Conservation (phyloP, 2,113 vertebrate genomes). For the Eurystomus gularis region DNA sequence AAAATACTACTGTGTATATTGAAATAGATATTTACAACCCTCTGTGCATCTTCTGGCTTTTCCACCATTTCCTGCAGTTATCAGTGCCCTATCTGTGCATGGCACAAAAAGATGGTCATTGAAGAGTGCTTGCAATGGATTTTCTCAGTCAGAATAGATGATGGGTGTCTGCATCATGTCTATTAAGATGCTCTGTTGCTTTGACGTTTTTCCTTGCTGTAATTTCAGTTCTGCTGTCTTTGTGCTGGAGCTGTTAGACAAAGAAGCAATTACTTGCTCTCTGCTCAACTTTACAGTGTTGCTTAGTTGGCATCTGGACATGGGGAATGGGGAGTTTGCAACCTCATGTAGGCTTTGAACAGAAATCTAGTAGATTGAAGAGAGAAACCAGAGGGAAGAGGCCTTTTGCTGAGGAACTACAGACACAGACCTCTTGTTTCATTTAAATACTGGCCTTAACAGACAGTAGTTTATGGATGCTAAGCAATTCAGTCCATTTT, state of each 20-base stretch:
- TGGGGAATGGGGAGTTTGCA: background rate
- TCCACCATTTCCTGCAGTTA: background rate
- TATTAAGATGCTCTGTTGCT: background rate
- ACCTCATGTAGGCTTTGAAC: background rate
- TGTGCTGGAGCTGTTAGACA: background rate
- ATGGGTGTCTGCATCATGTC: background rate
- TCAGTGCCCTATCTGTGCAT: rapidly evolving
- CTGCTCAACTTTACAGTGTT: background rate
- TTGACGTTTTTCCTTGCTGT: background rate
- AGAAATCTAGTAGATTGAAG: background rate
- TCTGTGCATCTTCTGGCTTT: background rate
- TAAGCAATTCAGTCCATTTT: background rate
- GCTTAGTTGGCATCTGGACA: background rate
- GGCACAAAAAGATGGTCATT: background rate
- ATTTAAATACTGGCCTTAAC: background rate
- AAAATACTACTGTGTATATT: background rate
- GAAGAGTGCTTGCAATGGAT: background rate
- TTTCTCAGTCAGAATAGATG: background rate
- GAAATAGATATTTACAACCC: background rate
- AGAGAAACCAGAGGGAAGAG: background rate
- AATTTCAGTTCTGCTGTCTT: background rate
- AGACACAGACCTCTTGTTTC: background rate
- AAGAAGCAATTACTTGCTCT: background rate
- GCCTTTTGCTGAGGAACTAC: background rate
- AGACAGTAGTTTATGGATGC: background rate